Base-by-base conservation (phyloP, 2,113 vertebrate genomes). In the Tragulus kanchil region DNA sequence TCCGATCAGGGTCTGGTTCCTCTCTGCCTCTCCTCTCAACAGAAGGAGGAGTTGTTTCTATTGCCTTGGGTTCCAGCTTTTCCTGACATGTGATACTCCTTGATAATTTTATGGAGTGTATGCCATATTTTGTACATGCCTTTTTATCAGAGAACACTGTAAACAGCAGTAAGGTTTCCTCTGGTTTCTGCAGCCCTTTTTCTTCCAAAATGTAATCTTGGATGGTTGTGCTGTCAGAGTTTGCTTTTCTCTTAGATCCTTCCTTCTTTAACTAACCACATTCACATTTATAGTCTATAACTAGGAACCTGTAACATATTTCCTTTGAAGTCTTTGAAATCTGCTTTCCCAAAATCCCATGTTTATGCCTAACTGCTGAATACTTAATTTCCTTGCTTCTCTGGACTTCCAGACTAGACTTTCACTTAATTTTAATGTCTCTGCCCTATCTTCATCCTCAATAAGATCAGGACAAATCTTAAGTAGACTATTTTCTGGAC, bases 311-410 rank as follows among this genome's bases (percentile, higher is more conserved):
- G 36, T 48, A 90, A 52, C 61, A 62, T 36, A 36, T 73, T 83
- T 89, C 89, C n/a, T 96, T 85, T 79, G 59, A 97, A 94, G 14
- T 87, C 79, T 89, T 67, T 92, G 85, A 85, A 94, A 95, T 93
- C 54, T 75, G 31, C 14, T 85, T 87, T 56, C n/a, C 73, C 25
- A 23, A 97, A 89, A 67, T 79, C 67, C 11, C 59, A 1, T 31
- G 36, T 89, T 86, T 82, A 69, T 52, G 52, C 36, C 58, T 79
- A 83, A 65, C n/a, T 64, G 12, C 42, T 16, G 19, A 42, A 62
- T 83, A 69, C 73, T 90, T 77, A 16, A 83, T 64, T 82, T 62
- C 25, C 31, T 92, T 42, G 54, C 54, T 92, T 9, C 13, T 58
- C 36, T 31, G 71, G 64, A 85, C 5, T 54, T 13, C 21, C 75